Conservation (phyloP, 2,113 vertebrate genomes). For the Dipodomys spectabilis region DNA sequence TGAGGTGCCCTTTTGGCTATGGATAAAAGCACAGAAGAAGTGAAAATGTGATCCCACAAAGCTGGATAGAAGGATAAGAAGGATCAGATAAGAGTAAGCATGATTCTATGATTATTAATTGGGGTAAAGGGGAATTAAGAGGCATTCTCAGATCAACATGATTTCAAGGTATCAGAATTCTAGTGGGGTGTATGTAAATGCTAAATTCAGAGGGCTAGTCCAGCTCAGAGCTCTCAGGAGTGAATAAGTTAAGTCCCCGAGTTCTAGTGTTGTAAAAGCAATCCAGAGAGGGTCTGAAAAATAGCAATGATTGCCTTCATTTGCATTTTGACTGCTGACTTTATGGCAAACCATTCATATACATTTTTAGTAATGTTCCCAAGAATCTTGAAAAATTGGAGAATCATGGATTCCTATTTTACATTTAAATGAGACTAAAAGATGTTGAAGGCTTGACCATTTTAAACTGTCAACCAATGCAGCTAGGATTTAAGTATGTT, state of each 20-base stretch:
- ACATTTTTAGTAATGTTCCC: not conserved
- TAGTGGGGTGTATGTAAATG: not conserved
- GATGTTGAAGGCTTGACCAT: not conserved
- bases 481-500: not conserved
- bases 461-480: not conserved
- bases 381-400: not conserved
- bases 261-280: not conserved
- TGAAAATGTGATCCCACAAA: not conserved
- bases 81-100: not conserved
- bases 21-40: not conserved
- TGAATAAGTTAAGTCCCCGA: not conserved
- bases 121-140: not conserved
- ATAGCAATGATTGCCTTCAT: not conserved
- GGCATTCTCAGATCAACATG: not conserved
- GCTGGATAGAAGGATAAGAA: not conserved
- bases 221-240: not conserved
- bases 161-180: not conserved
- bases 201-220: not conserved
- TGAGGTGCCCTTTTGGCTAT: not conserved
- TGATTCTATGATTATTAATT: too few relatives aligned
- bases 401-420: not conserved
- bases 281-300: too few relatives aligned
- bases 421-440: not conserved
- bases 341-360: not conserved
- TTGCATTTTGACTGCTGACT: not conserved